Evolutionary conservation across 2,113 vertebrate genomes (phyloP), one percentile per base, ranked within the genome.

Genomic region (Pycnonotus jocosus): DNA sequence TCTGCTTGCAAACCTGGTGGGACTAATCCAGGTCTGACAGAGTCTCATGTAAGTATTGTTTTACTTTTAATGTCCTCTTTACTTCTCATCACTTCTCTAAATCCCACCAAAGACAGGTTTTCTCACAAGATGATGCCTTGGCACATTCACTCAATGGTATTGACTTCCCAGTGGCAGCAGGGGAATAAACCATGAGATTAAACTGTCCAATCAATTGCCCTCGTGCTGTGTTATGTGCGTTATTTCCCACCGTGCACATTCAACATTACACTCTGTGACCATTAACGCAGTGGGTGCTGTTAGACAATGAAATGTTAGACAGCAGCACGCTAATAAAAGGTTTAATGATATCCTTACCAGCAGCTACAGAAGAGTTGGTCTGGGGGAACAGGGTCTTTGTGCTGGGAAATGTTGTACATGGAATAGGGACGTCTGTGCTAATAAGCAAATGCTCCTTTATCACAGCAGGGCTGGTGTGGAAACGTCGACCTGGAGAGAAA

Each of bases 231-330:
- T 73, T 82, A 44, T 35, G 76, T 44, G 65, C 0, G 0, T 78
- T 88, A 81, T 91, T 90, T 92, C 94, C 86, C 88, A 78, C 54
- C 0, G 5, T 33, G 70, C 37, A 9, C 53, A 53, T 86, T 70
- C 58, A 42, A 15, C 31, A 2, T 82, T 40, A 44, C 20, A 9
- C 44, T 74, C 86, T 60, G 10, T 22, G 66, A 40, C 61, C 90
- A 74, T 93, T 90, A 93, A 68, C 76, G 1, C 93, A 80, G 91
- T 64, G 66, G 85, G 79, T 86, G 66, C 77, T 86, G 79, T 64
- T 86, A 93, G 83, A 71, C 83, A 71, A 73, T 79, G 74, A 94
- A 90, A 87, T 56, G 71, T 83, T 90, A 56, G 72, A 88, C 79
- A 90, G 72, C 62, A 88, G 93, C 88, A 14, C 5, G 44, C 90